Conservation (phyloP, 2,797 vertebrate genomes). For the Aulostomus chinensis region DNA sequence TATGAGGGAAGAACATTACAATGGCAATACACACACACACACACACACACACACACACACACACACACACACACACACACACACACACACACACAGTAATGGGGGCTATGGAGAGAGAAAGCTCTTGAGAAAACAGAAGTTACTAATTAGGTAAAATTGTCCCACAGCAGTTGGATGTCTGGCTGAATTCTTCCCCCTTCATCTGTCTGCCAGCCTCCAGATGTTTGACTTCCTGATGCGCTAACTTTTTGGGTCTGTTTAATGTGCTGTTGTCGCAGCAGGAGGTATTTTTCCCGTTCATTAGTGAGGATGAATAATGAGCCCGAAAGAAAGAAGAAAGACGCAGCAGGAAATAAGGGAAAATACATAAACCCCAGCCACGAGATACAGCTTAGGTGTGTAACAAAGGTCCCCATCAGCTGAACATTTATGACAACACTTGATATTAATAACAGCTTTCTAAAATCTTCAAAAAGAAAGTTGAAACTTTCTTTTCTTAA, state of each 20-base stretch:
- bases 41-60: conserved; percentile 3
- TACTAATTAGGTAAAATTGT: conserved; percentile 73
- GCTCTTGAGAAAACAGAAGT: conserved; percentile 70
- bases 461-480: too few relatives aligned
- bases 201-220: conserved; percentile 63
- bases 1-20: conserved; percentile 45
- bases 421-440: too few relatives aligned
- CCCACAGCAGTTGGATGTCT: conserved; percentile 63
- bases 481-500: conserved; percentile 10
- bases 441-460: too few relatives aligned
- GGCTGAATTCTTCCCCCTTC: conserved; percentile 48
- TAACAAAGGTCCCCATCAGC: conserved; percentile 4
- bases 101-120: conserved; percentile 25
- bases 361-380: conserved; percentile 11
- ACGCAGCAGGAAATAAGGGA: conserved; percentile 1
- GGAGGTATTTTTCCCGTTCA: conserved; percentile 45
- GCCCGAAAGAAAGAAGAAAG: conserved; percentile 35
- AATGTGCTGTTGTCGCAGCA: conserved; percentile 52
- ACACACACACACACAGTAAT: conserved; percentile 15
- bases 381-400: conserved; percentile 11
- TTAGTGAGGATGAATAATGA: conserved; percentile 63
- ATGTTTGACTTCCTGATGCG: conserved; percentile 73
- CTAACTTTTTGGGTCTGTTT: conserved; percentile 49
- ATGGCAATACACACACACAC: conserved; percentile 18
- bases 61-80: conserved; percentile 11